Conservation (phyloP, 2,888 invertebrate species). For the Phyto melanocephala region DNA sequence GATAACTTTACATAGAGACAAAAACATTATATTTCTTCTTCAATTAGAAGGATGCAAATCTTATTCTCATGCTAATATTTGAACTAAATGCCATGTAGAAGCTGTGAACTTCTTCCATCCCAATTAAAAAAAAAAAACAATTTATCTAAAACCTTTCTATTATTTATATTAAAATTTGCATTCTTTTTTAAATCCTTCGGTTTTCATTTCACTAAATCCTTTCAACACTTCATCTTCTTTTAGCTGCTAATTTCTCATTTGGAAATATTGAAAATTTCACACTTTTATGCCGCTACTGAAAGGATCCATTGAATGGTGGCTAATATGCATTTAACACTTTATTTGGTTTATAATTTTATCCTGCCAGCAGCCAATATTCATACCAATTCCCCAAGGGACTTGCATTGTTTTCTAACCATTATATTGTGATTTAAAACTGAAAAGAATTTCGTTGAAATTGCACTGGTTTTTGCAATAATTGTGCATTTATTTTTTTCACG, state of each 20-base stretch:
- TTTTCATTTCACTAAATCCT: slow-evolving; percentile 2
- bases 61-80: no score
- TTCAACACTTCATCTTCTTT: neutral
- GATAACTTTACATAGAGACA: no score
- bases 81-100: no score
- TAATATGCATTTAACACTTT: slow-evolving; percentile 55
- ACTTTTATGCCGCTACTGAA: slow-evolving; percentile 23
- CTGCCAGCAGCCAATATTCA: slow-evolving; percentile 25
- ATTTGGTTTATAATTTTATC: slow-evolving; percentile 17
- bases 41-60: no score
- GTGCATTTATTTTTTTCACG: neutral
- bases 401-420: slow-evolving; percentile 35
- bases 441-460: neutral
- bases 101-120: no score
- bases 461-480: slow-evolving; percentile 13
- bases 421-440: neutral
- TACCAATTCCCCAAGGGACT: slow-evolving; percentile 43
- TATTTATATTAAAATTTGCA: neutral
- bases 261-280: slow-evolving; percentile 30
- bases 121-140: no score
- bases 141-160: no score
- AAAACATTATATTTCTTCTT: no score
- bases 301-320: slow-evolving; percentile 57
- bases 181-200: neutral
- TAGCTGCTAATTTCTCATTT: neutral